A percentile compares a stretch with the other conserved stretches of the same genome.
Conservation (phyloP, 2,113 vertebrate genomes). For the Malurus elegans region DNA sequence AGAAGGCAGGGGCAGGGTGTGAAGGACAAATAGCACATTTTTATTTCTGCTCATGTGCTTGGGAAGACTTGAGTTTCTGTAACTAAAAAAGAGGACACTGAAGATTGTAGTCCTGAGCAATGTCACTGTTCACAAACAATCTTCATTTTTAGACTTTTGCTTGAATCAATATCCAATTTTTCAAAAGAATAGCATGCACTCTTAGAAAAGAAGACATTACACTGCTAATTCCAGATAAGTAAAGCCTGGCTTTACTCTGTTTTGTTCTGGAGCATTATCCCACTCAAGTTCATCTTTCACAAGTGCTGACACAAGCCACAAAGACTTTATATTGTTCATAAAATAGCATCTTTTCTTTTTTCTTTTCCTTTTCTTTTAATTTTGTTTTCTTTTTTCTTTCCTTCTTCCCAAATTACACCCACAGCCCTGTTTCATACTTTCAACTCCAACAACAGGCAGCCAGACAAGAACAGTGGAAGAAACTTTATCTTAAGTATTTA, state of each 20-base stretch:
- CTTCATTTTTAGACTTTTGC: neutral
- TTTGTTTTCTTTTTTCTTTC: neutral
- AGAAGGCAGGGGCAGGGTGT: neutral
- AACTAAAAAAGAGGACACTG: neutral
- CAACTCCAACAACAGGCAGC: neutral
- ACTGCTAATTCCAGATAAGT: neutral
- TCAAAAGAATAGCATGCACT: neutral
- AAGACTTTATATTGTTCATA: neutral
- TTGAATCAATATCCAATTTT: neutral
- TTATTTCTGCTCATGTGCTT: accelerated
- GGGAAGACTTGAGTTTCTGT: neutral
- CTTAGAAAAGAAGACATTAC: neutral
- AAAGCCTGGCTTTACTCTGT: neutral
- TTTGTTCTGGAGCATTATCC: neutral
- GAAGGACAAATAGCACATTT: neutral
- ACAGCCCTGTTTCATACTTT: neutral
- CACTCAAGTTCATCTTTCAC: neutral
- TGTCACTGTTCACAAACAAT: neutral
- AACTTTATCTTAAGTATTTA: constrained; percentile 59
- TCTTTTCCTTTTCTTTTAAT: neutral
- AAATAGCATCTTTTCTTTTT: neutral
- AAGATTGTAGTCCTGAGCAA: neutral
- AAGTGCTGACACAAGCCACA: constrained; percentile 15
- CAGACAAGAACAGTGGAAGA: neutral
- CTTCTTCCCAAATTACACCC: constrained; percentile 18